phyloP scores from a whole-genome alignment of 2,888 invertebrate species.

The Apoda limacodes region DNA sequence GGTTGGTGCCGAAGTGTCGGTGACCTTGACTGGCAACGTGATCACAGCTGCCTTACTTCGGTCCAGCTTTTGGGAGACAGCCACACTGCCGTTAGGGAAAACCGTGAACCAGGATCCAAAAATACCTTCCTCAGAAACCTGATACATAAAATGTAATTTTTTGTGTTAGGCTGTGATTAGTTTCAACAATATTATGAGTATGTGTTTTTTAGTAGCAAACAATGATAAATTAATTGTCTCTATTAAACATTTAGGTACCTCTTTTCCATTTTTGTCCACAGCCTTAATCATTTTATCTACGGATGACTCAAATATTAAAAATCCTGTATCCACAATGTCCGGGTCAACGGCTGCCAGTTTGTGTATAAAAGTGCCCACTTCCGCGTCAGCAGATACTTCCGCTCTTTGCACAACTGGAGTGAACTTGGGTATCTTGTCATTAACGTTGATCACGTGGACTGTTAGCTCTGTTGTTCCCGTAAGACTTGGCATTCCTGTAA shows the following conservation, averaged over 20 bases:
- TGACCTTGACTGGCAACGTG: constrained; percentile 82
- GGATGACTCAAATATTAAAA: constrained; percentile 73
- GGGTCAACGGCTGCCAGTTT: constrained; percentile 82
- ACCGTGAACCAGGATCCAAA: constrained; percentile 53
- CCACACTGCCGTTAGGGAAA: constrained; percentile 60
- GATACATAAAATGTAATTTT: background rate
- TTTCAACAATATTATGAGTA: too few relatives aligned
- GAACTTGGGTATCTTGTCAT: constrained; percentile 89
- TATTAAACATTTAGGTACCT: too few relatives aligned
- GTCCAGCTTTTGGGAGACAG: constrained; percentile 72
- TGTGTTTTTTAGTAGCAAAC: too few relatives aligned
- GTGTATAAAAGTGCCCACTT: constrained; percentile 77
- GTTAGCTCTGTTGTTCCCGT: constrained; percentile 85
- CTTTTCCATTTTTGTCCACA: constrained; percentile 85
- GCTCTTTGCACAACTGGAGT: constrained; percentile 82
- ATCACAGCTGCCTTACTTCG: constrained; percentile 80
- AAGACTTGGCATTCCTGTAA: constrained; percentile 78
- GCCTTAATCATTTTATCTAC: constrained; percentile 80
- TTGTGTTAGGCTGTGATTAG: too few relatives aligned
- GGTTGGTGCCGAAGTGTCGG: constrained; percentile 83
- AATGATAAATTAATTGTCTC: too few relatives aligned
- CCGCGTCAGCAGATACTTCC: constrained; percentile 84
- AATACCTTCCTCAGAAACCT: constrained; percentile 54
- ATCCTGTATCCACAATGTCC: constrained; percentile 77
- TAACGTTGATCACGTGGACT: constrained; percentile 85